Evolutionary conservation across 2,888 invertebrate genomes (phyloP).

Genomic region (Brachyopa scutellaris): DNA sequence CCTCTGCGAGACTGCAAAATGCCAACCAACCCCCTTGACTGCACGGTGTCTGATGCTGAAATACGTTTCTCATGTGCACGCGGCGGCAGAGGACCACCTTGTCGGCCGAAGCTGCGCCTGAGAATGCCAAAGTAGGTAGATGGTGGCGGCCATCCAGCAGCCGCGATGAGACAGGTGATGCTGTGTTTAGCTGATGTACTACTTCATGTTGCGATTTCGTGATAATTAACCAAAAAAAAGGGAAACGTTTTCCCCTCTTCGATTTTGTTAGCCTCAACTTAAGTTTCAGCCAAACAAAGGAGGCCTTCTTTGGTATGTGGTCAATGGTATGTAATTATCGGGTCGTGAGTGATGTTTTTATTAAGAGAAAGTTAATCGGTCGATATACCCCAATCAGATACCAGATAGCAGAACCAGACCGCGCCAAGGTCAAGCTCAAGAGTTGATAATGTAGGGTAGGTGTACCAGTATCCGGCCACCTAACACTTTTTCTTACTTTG

Average conservation of each 20-base stretch:
- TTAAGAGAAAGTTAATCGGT: slow-evolving; percentile 69
- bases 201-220: slow-evolving; percentile 78
- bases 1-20: neutral
- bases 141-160: slow-evolving; percentile 56
- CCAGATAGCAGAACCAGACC: too few species aligned
- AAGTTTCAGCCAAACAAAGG: slow-evolving; percentile 46
- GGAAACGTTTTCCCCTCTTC: slow-evolving; percentile 48
- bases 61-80: slow-evolving; percentile 66
- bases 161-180: slow-evolving; percentile 71
- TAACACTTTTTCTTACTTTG: too few species aligned
- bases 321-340: slow-evolving; percentile 64
- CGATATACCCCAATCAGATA: too few species aligned
- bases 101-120: slow-evolving; percentile 71
- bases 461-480: too few species aligned
- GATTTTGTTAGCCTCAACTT: slow-evolving; percentile 35
- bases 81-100: slow-evolving; percentile 73
- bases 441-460: too few species aligned
- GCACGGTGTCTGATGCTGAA: slow-evolving; percentile 68
- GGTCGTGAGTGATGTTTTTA: slow-evolving; percentile 72
- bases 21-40: slow-evolving; percentile 30
- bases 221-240: slow-evolving; percentile 80
- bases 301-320: slow-evolving; percentile 61
- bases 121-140: slow-evolving; percentile 68
- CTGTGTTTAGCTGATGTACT: slow-evolving; percentile 71
- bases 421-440: slow-evolving; percentile 43